Evolutionary conservation across 2,113 vertebrate species (phyloP).

Genomic region (Pelecanoides urinatrix): DNA sequence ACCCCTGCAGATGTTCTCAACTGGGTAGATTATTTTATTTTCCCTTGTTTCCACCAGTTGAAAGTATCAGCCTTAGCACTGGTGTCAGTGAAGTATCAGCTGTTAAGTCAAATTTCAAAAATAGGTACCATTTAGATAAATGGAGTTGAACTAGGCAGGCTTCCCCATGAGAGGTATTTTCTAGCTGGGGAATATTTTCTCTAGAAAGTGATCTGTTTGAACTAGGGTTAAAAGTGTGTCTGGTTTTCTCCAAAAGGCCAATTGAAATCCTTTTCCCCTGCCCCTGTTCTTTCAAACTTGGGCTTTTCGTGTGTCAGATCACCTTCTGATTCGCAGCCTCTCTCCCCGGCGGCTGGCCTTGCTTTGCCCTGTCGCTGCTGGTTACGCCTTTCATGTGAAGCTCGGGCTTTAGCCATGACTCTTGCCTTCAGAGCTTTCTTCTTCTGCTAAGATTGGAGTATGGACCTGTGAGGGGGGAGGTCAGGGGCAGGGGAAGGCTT

Average conservation of each 20-base stretch:
- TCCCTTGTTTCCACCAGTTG: background rate
- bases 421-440: background rate
- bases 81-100: background rate
- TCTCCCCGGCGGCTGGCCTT: background rate
- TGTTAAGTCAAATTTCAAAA: background rate
- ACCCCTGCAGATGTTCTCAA: background rate
- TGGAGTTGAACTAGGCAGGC: background rate
- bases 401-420: background rate
- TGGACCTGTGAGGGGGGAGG: background rate
- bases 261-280: background rate
- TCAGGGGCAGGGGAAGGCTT: background rate
- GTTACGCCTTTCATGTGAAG: background rate
- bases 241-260: background rate
- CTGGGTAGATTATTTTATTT: background rate
- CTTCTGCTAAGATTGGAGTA: background rate
- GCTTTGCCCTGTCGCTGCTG: background rate
- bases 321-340: background rate
- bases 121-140: background rate
- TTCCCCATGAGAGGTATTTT: background rate
- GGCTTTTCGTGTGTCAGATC: background rate
- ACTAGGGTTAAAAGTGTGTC: background rate
- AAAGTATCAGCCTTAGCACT: background rate
- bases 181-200: background rate
- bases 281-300: background rate
- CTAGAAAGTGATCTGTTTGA: background rate